These are phyloP conservation scores for Argentina silus DNA, from an alignment of 2,797 vertebrate genomes.

Conservation along the genomic window DNA sequence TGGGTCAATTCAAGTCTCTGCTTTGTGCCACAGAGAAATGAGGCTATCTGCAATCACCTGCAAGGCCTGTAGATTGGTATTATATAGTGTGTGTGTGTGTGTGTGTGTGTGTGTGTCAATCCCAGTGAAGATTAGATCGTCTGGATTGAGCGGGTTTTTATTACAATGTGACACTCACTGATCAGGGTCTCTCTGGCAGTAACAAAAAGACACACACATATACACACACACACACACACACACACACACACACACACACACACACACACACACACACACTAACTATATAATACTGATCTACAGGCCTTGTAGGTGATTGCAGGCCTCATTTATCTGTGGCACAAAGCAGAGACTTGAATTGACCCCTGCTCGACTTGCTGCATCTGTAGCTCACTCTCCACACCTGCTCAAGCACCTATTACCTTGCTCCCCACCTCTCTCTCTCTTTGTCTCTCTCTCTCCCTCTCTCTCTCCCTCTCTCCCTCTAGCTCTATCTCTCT, in stretches of 20 bases:
- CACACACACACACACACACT: not conserved
- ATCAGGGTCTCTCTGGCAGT: slow-evolving; percentile 6
- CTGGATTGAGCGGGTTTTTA: slow-evolving; percentile 3
- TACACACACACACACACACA: not conserved
- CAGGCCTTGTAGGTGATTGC: not conserved
- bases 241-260: not conserved
- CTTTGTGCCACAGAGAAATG: not conserved
- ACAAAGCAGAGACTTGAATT: not conserved
- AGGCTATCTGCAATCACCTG: not conserved
- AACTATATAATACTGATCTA: not conserved
- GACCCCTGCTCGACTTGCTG: not conserved
- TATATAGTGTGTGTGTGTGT: not conserved
- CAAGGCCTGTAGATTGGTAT: not conserved
- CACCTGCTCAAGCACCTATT: not conserved
- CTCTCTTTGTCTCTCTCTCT: not conserved
- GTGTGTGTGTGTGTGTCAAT: not conserved
- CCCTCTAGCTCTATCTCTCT: too few relatives aligned
- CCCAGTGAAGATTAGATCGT: slow-evolving; percentile 5
- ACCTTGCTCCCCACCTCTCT: slow-evolving; percentile 5
- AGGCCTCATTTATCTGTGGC: not conserved
- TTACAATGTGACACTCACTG: not conserved
- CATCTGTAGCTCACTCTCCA: not conserved
- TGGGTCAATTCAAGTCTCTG: not conserved
- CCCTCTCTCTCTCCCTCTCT: not conserved
- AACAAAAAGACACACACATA: not conserved